A percentile compares a stretch with the other conserved stretches of the same genome.
Evolutionary conservation across 2,113 vertebrate genomes (phyloP).

Genomic region (Xiphophorus maculatus): DNA sequence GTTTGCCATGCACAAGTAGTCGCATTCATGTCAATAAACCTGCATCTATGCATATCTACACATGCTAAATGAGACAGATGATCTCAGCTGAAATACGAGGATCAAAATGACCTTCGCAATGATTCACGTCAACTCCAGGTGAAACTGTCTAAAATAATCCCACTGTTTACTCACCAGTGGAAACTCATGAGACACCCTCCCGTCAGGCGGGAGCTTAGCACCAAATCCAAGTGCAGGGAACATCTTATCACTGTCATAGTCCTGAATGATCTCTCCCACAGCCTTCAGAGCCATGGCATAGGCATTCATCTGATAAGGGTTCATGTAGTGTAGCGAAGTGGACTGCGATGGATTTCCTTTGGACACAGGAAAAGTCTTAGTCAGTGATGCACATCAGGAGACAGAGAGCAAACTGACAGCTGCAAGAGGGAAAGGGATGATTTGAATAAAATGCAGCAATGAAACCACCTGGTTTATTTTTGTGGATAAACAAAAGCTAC

Average conservation of each 20-base stretch:
- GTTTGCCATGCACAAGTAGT: constrained; percentile 46
- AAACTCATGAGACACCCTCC: constrained; percentile 92
- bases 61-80: not conserved
- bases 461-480: not conserved
- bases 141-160: constrained; percentile 10
- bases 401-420: constrained; percentile 38
- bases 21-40: constrained; percentile 36
- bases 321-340: constrained; percentile 96
- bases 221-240: constrained; percentile 93
- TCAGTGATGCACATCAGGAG: constrained; percentile 51
- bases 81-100: constrained; percentile 4
- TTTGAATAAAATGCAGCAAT: constrained; percentile 7
- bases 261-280: constrained; percentile 95
- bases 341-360: constrained; percentile 92
- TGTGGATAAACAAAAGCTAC: not conserved
- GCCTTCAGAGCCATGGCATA: constrained; percentile 94
- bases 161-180: constrained; percentile 83
- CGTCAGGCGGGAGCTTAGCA: constrained; percentile 92
- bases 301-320: constrained; percentile 95
- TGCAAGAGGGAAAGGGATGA: constrained; percentile 15
- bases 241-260: constrained; percentile 97
- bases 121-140: not conserved
- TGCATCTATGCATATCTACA: constrained; percentile 30
- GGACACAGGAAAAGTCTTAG: constrained; percentile 50
- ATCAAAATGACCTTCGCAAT: not conserved